Evolutionary conservation across 1,140 invertebrate genomes (phyloP), one percentile per base, ranked within the genome.

Genomic region (Diuraphis noxia): DNA sequence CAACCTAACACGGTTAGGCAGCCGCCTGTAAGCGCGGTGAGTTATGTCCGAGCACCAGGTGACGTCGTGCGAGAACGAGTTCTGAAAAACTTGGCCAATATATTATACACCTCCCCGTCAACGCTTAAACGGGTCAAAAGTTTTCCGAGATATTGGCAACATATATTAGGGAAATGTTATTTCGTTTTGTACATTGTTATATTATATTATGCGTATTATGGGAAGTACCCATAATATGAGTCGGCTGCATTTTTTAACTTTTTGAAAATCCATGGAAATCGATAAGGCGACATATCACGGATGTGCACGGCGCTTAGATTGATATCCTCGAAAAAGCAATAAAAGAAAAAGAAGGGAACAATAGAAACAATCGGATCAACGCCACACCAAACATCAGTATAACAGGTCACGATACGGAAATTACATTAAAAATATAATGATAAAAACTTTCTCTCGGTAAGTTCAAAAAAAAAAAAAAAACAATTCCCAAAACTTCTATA

Each of bases 11-110:
- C 40, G 88, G 17, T 19, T 43, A n/a, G 25, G 19, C 34, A 25
- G 9, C 63, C 52, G 25, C 72, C 52, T 9, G 41, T 10, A n/a
- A n/a, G 7, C 36, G 7, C 43, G 30, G 34, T 91, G 72, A 91
- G 88, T 91, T 91, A 91, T 91, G 63, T 91, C 77, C 88, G 77
- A 81, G 88, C 88, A 91, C 88, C 88, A 91, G 88, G 88, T 91
- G 88, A 91, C 56, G 85, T 38, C 85, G 49, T 46, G 56, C 5
- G 7, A 25, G 25, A 25, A 88, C 34, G 8, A 25, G 23, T 84
- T 8, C 85, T 36, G 34, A 90, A 82, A 81, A 72, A 91, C 63
- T 91, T 38, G 34, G 40, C 43, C 72, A 46, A 82, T 91, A 46
- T 52, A 91, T 90, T 90, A 91, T 91, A 41, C 77, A 13, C 41